Evolutionary conservation across 2,888 invertebrate species (phyloP).

Genomic region (Gasteruption jaculator): DNA sequence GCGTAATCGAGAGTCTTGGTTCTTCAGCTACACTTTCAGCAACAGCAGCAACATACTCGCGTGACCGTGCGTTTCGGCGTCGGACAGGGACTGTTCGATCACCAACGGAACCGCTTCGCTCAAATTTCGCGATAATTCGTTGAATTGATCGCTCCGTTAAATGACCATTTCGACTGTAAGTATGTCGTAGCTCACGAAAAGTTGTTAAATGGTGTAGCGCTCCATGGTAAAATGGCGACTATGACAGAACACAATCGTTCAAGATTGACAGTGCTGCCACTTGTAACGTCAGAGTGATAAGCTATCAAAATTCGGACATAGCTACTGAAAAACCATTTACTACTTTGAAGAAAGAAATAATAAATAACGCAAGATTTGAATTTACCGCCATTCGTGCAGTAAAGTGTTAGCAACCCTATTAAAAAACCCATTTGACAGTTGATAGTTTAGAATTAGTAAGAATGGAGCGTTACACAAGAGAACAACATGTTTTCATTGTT

Average conservation of each 20-base stretch:
- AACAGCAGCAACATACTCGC: conserved; percentile 26
- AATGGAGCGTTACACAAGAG: conserved; percentile 9
- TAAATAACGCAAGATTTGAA: no score
- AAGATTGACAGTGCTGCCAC: no score
- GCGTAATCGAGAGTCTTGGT: conserved; percentile 34
- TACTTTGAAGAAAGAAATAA: no score
- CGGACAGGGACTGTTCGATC: conserved; percentile 26
- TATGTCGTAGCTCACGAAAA: conserved; percentile 27
- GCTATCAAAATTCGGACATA: no score
- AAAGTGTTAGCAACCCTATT: conserved; percentile 7
- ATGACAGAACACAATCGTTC: no score
- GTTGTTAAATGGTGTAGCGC: no score
- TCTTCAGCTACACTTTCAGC: conserved; percentile 31
- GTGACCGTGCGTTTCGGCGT: conserved; percentile 26
- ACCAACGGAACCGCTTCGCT: conserved; percentile 32
- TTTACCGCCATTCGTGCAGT: conserved; percentile 9
- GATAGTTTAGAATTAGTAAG: conserved; percentile 10
- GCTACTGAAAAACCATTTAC: no score
- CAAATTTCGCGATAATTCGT: conserved; percentile 32
- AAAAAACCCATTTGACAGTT: conserved; percentile 11
- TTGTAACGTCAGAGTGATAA: no score
- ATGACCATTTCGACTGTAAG: conserved; percentile 31
- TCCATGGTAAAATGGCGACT: no score
- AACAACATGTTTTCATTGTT: conserved; percentile 4
- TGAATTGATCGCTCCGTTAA: conserved; percentile 32